A percentile compares a stretch with the other conserved stretches of the same genome.
Conservation (phyloP, 2,888 invertebrate genomes). For the Cryptocephalus moraei region DNA sequence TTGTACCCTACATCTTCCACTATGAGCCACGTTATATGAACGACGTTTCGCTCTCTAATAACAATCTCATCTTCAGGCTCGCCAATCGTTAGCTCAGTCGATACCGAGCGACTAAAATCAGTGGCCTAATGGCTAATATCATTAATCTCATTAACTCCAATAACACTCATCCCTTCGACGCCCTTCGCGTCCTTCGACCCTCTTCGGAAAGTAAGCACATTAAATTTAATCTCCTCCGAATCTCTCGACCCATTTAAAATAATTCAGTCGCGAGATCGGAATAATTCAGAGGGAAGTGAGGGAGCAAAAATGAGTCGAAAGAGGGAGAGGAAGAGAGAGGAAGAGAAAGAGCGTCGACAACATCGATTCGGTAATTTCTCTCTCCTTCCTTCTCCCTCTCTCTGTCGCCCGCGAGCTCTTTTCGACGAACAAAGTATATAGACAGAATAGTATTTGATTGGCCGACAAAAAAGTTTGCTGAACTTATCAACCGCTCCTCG, state of each 20-base stretch:
- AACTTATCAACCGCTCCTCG: slow-evolving; percentile 35
- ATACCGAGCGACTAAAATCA: no score
- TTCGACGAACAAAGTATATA: slow-evolving; percentile 29
- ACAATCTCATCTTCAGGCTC: no score
- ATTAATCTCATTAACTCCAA: neutral
- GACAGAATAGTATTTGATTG: slow-evolving; percentile 40
- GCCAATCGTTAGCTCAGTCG: no score
- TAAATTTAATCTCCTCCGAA: slow-evolving; percentile 4
- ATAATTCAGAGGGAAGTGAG: slow-evolving; percentile 9
- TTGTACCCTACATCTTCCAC: no score
- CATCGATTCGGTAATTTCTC: slow-evolving; percentile 23
- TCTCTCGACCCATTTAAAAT: slow-evolving; percentile 1
- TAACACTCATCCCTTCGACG: neutral
- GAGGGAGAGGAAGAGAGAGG: no score
- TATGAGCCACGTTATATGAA: no score
- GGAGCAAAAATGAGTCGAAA: slow-evolving; percentile 11
- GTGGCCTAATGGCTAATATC: neutral
- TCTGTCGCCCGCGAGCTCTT: no score
- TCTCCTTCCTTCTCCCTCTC: slow-evolving; percentile 16
- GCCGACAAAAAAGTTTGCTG: slow-evolving; percentile 38
- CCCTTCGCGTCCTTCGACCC: no score
- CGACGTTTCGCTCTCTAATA: no score
- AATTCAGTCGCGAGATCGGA: slow-evolving; percentile 4
- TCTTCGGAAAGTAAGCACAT: slow-evolving; percentile 1
- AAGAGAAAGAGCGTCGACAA: slow-evolving; percentile 26